Evolutionary conservation across 2,888 invertebrate species (phyloP), one percentile per base, ranked within the genome.

Genomic region (Eilema caniola): DNA sequence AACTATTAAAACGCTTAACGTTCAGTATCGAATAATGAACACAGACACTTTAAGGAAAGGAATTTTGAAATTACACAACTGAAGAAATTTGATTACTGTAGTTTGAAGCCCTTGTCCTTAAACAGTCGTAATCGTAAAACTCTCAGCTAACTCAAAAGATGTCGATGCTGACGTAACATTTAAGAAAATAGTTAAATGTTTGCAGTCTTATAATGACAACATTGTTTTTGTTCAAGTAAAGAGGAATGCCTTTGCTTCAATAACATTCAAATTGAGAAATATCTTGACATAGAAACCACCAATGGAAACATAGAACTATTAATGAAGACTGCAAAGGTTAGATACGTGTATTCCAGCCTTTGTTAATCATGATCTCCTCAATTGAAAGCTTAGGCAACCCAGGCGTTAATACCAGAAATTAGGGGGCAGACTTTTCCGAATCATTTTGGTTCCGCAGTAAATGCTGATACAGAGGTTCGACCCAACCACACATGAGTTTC

Each of bases 301-400:
- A n/a, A 7, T 47, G 20, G 2, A 47, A 47, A 47, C 47, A 20
- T 41, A 37, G 4, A 47, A 47, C 47, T 47, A 47, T 20, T 47
- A 47, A 47, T 20, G 47, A 31, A 20, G 14, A 31, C 31, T 47
- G 23, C 4, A 74, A 72, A 73, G 78, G 79, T 77, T 79, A 71
- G 71, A 73, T 75, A 78, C 80, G 77, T 79, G 80, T 66, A 67
- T 57, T 62, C 61, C 57, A 31, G 23, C 70, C 60, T 56, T 71
- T 71, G 67, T 72, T 69, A 76, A 71, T 75, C 74, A 70, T 84
- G 79, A 80, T 53, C n/a, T 47, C 76, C 79, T 74, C 84, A 88
- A 86, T 84, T 84, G 82, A 76, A 74, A 80, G 83, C 78, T 78
- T 77, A 78, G 80, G 83, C 85, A 85, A 84, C 78, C 73, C 70